Evolutionary conservation across 2,797 vertebrate species (phyloP).

Genomic region (Selene dorsalis): DNA sequence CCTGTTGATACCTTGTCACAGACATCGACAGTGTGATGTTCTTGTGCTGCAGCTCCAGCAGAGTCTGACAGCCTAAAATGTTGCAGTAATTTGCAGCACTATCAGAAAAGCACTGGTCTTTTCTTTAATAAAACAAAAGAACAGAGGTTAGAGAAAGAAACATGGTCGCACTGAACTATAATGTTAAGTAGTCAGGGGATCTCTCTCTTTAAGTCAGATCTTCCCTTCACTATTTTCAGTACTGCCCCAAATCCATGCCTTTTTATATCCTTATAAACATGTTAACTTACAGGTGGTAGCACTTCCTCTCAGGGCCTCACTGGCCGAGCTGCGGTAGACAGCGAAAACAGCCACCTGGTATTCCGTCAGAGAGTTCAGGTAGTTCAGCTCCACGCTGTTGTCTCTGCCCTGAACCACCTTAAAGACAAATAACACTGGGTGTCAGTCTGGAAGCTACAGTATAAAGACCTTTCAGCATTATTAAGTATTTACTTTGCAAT

Average conservation of each 20-base stretch:
- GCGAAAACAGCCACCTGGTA: slow-evolving; percentile 97
- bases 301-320: slow-evolving; percentile 91
- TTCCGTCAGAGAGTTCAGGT: slow-evolving; percentile 94
- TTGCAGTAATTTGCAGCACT: too few relatives aligned
- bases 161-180: too few relatives aligned
- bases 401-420: slow-evolving; percentile 89
- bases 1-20: not conserved
- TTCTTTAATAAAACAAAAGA: not conserved
- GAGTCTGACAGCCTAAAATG: not conserved
- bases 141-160: not conserved
- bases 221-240: too few relatives aligned
- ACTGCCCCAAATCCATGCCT: not conserved
- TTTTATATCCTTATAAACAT: not conserved
- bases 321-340: slow-evolving; percentile 89
- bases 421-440: slow-evolving; percentile 25
- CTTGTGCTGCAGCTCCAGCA: not conserved
- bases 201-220: too few relatives aligned
- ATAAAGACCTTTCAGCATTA: not conserved
- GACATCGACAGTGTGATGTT: not conserved
- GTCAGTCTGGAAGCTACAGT: not conserved
- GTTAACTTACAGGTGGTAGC: slow-evolving; percentile 90
- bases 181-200: too few relatives aligned
- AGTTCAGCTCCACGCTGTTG: slow-evolving; percentile 88
- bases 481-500: not conserved
- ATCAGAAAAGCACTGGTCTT: not conserved